phyloP scores from a whole-genome alignment of 2,888 invertebrate genomes.

The Eilema depressum region DNA sequence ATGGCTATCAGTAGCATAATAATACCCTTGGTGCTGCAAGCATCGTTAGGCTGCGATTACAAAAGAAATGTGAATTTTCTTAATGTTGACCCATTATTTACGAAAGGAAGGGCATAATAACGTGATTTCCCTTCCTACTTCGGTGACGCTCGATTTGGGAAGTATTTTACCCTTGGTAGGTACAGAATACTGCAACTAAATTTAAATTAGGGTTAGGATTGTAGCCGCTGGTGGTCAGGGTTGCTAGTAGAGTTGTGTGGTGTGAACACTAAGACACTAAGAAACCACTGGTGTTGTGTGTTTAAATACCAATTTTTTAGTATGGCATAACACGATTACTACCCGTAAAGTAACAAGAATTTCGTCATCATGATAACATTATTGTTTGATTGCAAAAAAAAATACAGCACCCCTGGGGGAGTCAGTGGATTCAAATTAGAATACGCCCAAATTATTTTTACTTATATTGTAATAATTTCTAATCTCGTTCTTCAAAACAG shows the following conservation, averaged over 20 bases:
- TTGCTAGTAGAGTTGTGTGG: background rate
- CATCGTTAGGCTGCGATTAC: conserved; percentile 4
- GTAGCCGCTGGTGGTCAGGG: too few species aligned
- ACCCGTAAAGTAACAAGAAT: too few species aligned
- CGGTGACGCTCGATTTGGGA: background rate
- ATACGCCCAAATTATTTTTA: background rate
- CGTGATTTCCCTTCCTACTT: background rate
- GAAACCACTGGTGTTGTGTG: background rate
- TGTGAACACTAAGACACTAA: background rate
- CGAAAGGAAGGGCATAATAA: conserved; percentile 1
- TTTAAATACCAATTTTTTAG: too few species aligned
- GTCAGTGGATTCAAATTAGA: too few species aligned
- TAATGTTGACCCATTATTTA: conserved; percentile 4
- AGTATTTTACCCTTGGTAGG: background rate
- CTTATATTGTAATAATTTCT: background rate
- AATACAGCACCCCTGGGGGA: too few species aligned
- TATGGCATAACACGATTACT: too few species aligned
- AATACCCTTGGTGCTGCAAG: background rate
- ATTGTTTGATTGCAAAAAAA: too few species aligned
- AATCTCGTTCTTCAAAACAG: background rate
- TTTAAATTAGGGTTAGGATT: background rate
- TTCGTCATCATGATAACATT: too few species aligned
- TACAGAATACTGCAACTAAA: background rate
- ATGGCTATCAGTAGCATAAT: background rate
- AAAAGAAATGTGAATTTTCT: background rate